Evolutionary conservation across 2,888 invertebrate genomes (phyloP).

Genomic region (Cheilosia vulpina): DNA sequence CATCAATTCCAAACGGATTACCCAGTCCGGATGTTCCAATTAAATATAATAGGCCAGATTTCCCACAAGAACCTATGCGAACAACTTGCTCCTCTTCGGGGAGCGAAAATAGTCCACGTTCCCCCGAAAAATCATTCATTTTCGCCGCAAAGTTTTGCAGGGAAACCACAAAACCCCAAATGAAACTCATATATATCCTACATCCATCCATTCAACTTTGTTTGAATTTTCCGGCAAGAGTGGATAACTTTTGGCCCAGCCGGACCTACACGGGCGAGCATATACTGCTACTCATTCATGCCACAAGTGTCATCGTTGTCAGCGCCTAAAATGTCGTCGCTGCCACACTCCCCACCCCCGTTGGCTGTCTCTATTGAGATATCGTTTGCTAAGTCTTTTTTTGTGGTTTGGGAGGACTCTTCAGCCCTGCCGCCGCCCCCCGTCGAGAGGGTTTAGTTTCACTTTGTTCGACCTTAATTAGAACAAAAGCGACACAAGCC

Average conservation of each 20-base stretch:
- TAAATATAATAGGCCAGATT: conserved; percentile 21
- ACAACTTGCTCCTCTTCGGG: not conserved
- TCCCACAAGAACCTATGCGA: not conserved
- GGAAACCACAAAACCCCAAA: conserved; percentile 47
- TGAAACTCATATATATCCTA: conserved; percentile 25
- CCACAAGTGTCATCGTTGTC: conserved; percentile 36
- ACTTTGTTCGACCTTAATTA: conserved; percentile 48
- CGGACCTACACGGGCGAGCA: conserved; percentile 12
- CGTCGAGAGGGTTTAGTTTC: not conserved
- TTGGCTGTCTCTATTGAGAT: conserved; percentile 40
- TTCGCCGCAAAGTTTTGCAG: not conserved
- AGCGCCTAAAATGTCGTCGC: not conserved
- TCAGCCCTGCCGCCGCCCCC: conserved; percentile 20
- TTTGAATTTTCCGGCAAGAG: conserved; percentile 1
- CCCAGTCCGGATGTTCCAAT: conserved; percentile 9
- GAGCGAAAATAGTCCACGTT: conserved; percentile 9
- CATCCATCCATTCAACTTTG: conserved; percentile 7
- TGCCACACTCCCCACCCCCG: not conserved
- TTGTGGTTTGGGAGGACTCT: conserved; percentile 53
- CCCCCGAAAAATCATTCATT: conserved; percentile 1
- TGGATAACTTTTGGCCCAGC: conserved; percentile 19
- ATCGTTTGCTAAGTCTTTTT: conserved; percentile 39
- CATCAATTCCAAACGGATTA: conserved; percentile 16
- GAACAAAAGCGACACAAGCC: conserved; percentile 31
- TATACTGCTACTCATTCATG: conserved; percentile 15